A percentile compares a stretch with the other conserved stretches of the same genome.
Conservation (phyloP, 2,888 invertebrate genomes). For the Drosophila colorata region DNA sequence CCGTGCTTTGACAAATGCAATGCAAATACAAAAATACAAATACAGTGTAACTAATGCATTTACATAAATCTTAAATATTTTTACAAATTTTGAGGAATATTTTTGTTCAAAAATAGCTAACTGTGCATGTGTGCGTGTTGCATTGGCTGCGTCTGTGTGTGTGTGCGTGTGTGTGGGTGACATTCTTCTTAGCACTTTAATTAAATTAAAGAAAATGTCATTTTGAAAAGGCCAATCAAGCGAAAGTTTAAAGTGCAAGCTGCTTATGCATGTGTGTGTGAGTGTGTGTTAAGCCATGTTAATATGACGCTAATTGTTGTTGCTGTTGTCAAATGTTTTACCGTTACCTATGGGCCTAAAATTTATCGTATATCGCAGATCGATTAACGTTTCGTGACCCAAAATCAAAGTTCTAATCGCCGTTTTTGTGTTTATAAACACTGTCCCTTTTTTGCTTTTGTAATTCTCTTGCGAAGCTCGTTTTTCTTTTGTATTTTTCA, state of each 20-base stretch:
- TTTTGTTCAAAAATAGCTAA: slow-evolving; percentile 48
- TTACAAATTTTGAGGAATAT: slow-evolving; percentile 34
- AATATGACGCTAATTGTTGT: slow-evolving; percentile 27
- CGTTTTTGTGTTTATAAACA: slow-evolving; percentile 17
- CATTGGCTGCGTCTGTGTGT: slow-evolving; percentile 24
- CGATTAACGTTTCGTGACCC: slow-evolving; percentile 34
- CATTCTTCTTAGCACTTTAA: slow-evolving; percentile 52
- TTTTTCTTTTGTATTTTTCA: background rate
- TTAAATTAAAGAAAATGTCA: slow-evolving; percentile 56
- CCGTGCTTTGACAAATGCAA: slow-evolving; percentile 58
- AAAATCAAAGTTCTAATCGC: slow-evolving; percentile 33
- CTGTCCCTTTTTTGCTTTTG: slow-evolving; percentile 18
- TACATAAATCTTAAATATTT: slow-evolving; percentile 29
- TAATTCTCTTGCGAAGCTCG: background rate
- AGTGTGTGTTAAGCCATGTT: slow-evolving; percentile 4
- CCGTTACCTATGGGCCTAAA: slow-evolving; percentile 31
- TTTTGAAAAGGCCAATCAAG: slow-evolving; percentile 38
- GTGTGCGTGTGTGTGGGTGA: slow-evolving; percentile 39
- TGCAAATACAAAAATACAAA: slow-evolving; percentile 34
- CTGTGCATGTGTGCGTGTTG: slow-evolving; percentile 23
- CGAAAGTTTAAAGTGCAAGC: slow-evolving; percentile 43
- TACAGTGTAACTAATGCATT: slow-evolving; percentile 56
- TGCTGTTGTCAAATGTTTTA: slow-evolving; percentile 13
- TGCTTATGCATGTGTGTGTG: background rate
- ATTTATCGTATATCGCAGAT: slow-evolving; percentile 28